phyloP scores from a whole-genome alignment of 2,797 vertebrate species.

The Sphenodon punctatus region DNA sequence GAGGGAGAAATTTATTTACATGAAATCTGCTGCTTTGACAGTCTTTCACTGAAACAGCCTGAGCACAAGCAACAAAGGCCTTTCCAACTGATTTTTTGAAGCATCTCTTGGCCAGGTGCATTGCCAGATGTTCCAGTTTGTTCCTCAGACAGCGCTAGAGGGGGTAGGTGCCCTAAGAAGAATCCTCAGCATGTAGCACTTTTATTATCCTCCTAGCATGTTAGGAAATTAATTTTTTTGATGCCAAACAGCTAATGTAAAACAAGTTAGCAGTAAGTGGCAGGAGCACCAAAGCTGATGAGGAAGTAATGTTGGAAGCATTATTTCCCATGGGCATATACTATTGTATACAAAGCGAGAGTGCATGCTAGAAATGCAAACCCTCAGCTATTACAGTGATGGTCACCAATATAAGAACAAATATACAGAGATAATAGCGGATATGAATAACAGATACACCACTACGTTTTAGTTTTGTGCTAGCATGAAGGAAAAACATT shows the following conservation, averaged over 20 bases:
- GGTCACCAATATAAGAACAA: too few relatives aligned
- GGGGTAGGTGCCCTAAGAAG: neutral
- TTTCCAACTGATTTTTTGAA: neutral
- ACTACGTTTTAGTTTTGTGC: neutral
- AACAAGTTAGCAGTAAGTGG: neutral
- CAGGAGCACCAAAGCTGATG: neutral
- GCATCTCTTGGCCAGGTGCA: neutral
- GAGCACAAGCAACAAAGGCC: neutral
- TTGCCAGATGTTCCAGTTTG: neutral
- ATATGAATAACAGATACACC: too few relatives aligned
- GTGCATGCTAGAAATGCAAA: too few relatives aligned
- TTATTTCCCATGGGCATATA: neutral
- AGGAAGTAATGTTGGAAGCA: neutral
- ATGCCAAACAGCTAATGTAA: neutral
- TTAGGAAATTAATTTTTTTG: neutral
- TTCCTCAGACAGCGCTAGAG: neutral
- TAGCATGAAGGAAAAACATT: neutral
- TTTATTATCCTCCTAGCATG: neutral
- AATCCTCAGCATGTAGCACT: neutral
- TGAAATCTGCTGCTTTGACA: neutral
- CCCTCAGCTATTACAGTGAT: too few relatives aligned
- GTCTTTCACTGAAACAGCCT: neutral
- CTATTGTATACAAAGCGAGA: neutral
- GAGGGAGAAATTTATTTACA: neutral
- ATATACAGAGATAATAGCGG: too few relatives aligned